Conservation (phyloP, 2,797 vertebrate species). For the Iguana delicatissima region DNA sequence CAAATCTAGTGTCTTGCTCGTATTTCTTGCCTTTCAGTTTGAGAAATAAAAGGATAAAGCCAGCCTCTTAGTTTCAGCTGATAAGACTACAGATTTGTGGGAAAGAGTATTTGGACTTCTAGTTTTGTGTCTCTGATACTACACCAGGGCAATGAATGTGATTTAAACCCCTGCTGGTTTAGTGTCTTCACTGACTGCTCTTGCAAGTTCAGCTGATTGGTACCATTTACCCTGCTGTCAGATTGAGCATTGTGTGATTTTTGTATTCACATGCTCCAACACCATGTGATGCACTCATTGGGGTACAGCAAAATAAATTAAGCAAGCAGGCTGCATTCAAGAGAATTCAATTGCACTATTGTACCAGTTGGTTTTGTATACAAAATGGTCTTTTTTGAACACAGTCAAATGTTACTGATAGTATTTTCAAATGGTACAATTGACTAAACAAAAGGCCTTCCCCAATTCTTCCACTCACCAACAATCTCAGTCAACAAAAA, state of each 20-base stretch:
- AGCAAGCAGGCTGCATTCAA: constrained; percentile 55
- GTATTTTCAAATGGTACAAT: constrained; percentile 19
- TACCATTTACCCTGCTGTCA: constrained; percentile 17
- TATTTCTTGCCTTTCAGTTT: neutral
- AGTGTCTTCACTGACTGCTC: neutral
- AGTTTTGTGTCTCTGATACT: neutral
- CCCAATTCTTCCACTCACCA: neutral
- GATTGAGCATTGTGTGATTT: constrained; percentile 18
- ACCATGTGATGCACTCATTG: neutral
- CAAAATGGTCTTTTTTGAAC: constrained; percentile 41
- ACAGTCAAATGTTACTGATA: rapidly evolving
- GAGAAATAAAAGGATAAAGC: neutral
- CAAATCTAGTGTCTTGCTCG: neutral
- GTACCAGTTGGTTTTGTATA: constrained; percentile 32
- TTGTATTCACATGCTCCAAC: neutral
- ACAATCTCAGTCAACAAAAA: constrained; percentile 34
- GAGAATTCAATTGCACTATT: neutral
- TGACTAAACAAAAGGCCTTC: neutral
- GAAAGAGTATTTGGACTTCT: neutral
- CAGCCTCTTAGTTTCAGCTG: neutral
- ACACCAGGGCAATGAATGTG: neutral
- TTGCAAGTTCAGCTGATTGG: constrained; percentile 23
- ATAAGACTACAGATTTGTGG: neutral
- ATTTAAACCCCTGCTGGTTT: neutral
- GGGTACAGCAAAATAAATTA: neutral